These are phyloP conservation scores for Oceanites oceanicus DNA, from an alignment of 2,113 vertebrate genomes.

Conservation along the genomic window DNA sequence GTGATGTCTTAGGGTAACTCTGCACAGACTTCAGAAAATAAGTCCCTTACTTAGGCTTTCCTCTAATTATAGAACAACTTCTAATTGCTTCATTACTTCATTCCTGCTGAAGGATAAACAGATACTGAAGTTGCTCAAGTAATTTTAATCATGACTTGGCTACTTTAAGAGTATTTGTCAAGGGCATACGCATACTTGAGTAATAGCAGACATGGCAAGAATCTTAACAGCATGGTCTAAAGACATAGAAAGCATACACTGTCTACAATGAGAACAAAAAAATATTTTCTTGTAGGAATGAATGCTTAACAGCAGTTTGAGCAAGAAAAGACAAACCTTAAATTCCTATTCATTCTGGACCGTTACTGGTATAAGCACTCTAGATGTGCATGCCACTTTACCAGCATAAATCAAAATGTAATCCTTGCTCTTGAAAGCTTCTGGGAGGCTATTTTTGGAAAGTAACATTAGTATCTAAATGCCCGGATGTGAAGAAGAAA, in stretches of 20 bases:
- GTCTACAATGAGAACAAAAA: neutral
- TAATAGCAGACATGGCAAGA: neutral
- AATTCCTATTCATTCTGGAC: neutral
- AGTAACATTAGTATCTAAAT: neutral
- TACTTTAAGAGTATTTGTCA: neutral
- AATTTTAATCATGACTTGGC: neutral
- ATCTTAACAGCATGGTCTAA: neutral
- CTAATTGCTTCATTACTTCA: neutral
- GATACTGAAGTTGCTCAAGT: neutral
- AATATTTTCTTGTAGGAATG: neutral
- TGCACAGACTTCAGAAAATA: neutral
- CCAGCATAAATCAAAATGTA: neutral
- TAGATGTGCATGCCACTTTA: rapidly evolving
- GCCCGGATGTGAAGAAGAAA: neutral
- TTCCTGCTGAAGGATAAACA: neutral
- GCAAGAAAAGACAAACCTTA: neutral
- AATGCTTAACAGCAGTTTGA: neutral
- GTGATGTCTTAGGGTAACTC: neutral
- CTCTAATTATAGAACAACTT: neutral
- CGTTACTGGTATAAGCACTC: neutral
- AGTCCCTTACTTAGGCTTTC: neutral
- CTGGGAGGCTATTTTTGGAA: neutral
- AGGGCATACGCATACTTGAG: neutral
- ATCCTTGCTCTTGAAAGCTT: neutral
- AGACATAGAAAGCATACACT: neutral